These are phyloP conservation scores for Cliona cf. orientalis DNA, from an alignment of 37 sponge, comb jelly and placozoan genomes.

Conservation along the genomic window DNA sequence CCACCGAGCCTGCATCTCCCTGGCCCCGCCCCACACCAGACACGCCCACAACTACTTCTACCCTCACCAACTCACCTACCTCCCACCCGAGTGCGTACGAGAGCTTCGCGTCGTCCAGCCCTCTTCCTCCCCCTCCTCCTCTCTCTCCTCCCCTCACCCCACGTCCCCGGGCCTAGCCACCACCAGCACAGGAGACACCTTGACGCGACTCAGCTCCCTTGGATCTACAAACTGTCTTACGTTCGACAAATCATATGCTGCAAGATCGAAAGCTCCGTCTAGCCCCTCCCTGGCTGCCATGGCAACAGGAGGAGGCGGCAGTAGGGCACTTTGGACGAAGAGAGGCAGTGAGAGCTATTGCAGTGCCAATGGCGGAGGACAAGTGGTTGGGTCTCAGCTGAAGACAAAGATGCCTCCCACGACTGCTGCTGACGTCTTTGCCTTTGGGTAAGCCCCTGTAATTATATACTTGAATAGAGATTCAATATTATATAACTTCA, in stretches of 20 bases:
- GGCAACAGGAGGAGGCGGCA: not conserved
- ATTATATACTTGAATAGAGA: not conserved
- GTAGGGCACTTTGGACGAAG: not conserved
- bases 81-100: conserved; percentile 51
- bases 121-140: not conserved
- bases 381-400: not conserved
- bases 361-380: not conserved
- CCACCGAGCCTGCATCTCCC: conserved; percentile 38
- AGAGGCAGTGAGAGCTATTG: not conserved
- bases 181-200: too few relatives aligned
- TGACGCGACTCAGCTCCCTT: too few relatives aligned
- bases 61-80: conserved; percentile 32
- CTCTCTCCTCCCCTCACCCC: not conserved
- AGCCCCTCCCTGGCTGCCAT: not conserved
- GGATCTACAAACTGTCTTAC: too few relatives aligned
- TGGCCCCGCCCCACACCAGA: conserved; percentile 21
- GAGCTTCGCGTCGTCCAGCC: not conserved
- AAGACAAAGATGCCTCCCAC: conserved; percentile 15
- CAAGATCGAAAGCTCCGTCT: not conserved
- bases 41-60: not conserved
- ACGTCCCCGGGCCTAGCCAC: not conserved
- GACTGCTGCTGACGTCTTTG: conserved; percentile 43
- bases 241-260: too few relatives aligned
- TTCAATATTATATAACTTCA: too few relatives aligned
- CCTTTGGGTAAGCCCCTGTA: conserved; percentile 50